Base-by-base conservation (phyloP, 1,140 invertebrate species). In the Drosophila busckii region DNA sequence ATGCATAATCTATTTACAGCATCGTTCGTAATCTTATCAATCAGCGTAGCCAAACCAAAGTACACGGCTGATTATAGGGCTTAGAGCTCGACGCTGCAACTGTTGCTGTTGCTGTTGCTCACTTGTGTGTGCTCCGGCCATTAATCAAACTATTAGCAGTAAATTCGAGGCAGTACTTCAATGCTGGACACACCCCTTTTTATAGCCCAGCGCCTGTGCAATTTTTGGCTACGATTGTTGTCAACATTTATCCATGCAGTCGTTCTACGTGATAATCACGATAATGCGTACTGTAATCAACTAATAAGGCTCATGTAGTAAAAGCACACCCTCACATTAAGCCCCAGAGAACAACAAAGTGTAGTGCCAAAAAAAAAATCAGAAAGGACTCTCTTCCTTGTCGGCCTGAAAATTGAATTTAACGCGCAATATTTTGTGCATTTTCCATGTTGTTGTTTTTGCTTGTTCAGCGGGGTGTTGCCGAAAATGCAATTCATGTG, bases 261-360 rank as follows among this genome's bases (percentile, higher is more conserved):
- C 60, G 58, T 32, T 56, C 42, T 25, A 69, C 65, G 65, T 62
- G 70, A 86, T 86, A 85, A 87, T 86, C 85, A 86, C 70, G 84
- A 86, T 86, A 87, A 87, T 87, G 85, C 70, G 84, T 85, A 73
- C 76, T 86, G 85, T 87, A 87, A 87, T 87, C 85, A 87, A 86
- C 85, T 87, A 87, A 87, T 87, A 87, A 85, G 73, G 83, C 76
- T 76, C 83, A 73, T 85, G 63, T 69, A 70, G 54, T 69, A 65
- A n/a, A n/a, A 69, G 52, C 45, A 64, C 73, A 69, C 37, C 56
- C 49, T 23, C 71, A 19, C 58, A 44, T 54, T 22, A 31, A 13
- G 45, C 26, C 42, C 26, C 31, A 41, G 32, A 12, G 29, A 23
- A 7, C 28, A 23, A 42, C 35, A 17, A 1, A n/a, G n/a, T n/a